These are phyloP conservation scores for Melanotaenia pygmaea DNA, from an alignment of 2,797 vertebrate genomes.

Conservation along the genomic window DNA sequence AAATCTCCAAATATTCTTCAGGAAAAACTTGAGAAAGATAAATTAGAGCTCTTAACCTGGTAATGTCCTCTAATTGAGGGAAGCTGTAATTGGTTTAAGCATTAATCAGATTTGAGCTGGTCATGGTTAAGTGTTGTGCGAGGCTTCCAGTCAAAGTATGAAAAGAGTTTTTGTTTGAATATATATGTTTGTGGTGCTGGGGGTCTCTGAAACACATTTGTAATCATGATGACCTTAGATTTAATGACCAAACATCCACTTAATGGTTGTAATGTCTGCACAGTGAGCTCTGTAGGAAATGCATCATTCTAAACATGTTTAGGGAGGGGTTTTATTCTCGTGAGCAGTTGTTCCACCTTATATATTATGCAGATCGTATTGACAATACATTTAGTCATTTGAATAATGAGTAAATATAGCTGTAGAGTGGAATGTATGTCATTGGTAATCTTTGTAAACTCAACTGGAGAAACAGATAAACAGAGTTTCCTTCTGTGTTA, in stretches of 20 bases:
- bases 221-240: constrained; percentile 83
- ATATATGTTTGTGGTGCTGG: constrained; percentile 83
- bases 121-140: constrained; percentile 72
- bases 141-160: constrained; percentile 77
- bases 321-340: constrained; percentile 35
- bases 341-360: constrained; percentile 39
- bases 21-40: constrained; percentile 67
- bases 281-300: constrained; percentile 48
- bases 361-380: constrained; percentile 51
- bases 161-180: constrained; percentile 82
- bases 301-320: constrained; percentile 62
- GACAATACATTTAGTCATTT: constrained; percentile 46
- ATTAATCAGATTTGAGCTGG: constrained; percentile 80
- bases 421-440: constrained; percentile 44
- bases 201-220: constrained; percentile 81
- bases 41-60: constrained; percentile 81
- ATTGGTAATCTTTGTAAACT: constrained; percentile 44
- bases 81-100: constrained; percentile 84
- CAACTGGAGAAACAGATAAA: constrained; percentile 6
- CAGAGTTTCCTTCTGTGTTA: background rate
- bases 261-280: constrained; percentile 81
- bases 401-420: constrained; percentile 25
- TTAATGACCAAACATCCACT: constrained; percentile 88
- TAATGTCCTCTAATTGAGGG: constrained; percentile 83
- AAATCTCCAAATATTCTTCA: constrained; percentile 68